Base-by-base conservation (phyloP, 2,888 invertebrate genomes). In the Gryllus longicercus region DNA sequence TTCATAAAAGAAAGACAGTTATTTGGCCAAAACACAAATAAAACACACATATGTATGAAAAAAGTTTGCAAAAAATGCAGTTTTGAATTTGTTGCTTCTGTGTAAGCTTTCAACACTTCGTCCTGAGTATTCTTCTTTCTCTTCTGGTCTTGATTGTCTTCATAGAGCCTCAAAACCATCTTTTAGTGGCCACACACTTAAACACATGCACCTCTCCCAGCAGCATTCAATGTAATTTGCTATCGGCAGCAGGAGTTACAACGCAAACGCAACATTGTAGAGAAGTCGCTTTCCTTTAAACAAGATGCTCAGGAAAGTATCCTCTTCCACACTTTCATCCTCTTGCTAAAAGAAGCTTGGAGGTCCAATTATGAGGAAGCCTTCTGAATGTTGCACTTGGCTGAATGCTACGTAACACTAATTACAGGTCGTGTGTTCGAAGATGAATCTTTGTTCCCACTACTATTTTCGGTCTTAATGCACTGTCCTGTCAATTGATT, bases 401-500 rank as follows among this genome's bases (percentile, higher is more conserved):
- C 76, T 38, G 50, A 51, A 76, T 80, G 87, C 87, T 87, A 88
- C 87, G 88, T 87, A 84, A 88, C 88, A 85, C 87, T 87, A 84
- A 87, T 88, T 83, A 87, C 87, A 82, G 87, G 85, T 75, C 83
- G 80, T 23, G 80, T 78, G 63, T 80, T 79, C 49, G 80, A 80
- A 74, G 80, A 79, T 51, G 81, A 80, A 77, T 82, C 82, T 74
- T 82, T 80, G 16, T 79, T 78, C 51, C 82, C 81, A 76, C 78
- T 77, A 51, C 82, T 81, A 75, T 77, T 74, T 77, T 87, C 88
- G 84, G 86, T 87, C 84, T 88, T 88, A 84, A 87, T 87, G 85
- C 87, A 88, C 86, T 93, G 93, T 84, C 94, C 94, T 82, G 95
- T 96, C 84, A 96, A 89, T 88, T 96, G 96, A 85, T 96, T 96